Evolutionary conservation across 92 coral and sea anemone species (phyloP).

Genomic region (Siderastrea siderea): DNA sequence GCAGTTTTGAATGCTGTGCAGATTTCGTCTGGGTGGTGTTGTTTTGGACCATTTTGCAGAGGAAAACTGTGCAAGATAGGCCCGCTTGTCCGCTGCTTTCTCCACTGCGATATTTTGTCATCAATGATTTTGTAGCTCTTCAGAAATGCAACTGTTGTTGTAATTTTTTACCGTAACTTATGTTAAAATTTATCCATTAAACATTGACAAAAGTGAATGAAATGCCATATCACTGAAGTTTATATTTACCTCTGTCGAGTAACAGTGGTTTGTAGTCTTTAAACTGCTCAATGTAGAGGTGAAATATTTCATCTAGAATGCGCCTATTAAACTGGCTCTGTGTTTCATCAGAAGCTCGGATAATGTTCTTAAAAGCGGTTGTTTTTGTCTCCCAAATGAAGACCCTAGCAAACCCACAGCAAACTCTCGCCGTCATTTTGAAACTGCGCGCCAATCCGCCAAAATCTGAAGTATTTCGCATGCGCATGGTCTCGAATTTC

Average conservation of each 20-base stretch:
- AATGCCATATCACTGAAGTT: not conserved
- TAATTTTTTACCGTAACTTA: not conserved
- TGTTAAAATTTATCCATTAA: not conserved
- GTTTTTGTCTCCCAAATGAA: slow-evolving; percentile 44
- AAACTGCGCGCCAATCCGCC: slow-evolving; percentile 19
- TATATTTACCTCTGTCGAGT: slow-evolving; percentile 42
- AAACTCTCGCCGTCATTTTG: slow-evolving; percentile 37
- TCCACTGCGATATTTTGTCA: slow-evolving; percentile 48
- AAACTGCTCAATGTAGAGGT: slow-evolving; percentile 33
- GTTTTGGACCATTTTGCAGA: slow-evolving; percentile 50
- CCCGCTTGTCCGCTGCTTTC: slow-evolving; percentile 36
- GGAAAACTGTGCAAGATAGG: slow-evolving; percentile 12
- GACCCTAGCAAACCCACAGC: not conserved
- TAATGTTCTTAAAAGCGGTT: not conserved
- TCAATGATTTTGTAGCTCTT: slow-evolving; percentile 55
- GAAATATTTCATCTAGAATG: slow-evolving; percentile 33
- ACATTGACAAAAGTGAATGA: not conserved
- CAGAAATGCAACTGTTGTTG: slow-evolving; percentile 44
- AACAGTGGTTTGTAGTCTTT: slow-evolving; percentile 37
- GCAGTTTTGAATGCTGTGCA: slow-evolving; percentile 48
- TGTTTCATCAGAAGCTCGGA: slow-evolving; percentile 11
- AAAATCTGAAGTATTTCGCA: slow-evolving; percentile 5
- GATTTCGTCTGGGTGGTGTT: slow-evolving; percentile 11
- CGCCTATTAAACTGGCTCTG: slow-evolving; percentile 8
- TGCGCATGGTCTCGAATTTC: not conserved